phyloP scores from a whole-genome alignment of 1,140 invertebrate species.

The Wiebesia pumilae region DNA sequence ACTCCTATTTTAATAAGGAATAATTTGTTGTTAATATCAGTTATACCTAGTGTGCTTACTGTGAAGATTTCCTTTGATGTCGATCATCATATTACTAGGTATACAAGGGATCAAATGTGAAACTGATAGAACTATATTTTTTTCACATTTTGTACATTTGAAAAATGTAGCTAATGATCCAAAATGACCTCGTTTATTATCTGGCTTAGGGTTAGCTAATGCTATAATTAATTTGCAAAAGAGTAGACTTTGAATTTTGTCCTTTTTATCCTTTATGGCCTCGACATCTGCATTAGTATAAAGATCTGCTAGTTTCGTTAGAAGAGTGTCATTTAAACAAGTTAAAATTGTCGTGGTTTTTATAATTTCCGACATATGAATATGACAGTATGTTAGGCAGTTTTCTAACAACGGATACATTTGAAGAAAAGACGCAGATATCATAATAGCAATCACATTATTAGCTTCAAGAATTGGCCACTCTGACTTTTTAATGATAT shows the following conservation, averaged over 20 bases:
- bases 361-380: conserved; percentile 87
- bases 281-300: conserved; percentile 88
- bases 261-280: conserved; percentile 84
- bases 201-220: conserved; percentile 82
- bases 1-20: conserved; percentile 14
- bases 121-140: conserved; percentile 78
- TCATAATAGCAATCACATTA: conserved; percentile 92
- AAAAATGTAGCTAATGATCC: conserved; percentile 85
- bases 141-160: conserved; percentile 80
- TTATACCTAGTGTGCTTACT: conserved; percentile 81
- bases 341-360: conserved; percentile 85
- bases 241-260: conserved; percentile 87
- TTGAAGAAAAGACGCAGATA: conserved; percentile 94
- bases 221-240: conserved; percentile 88
- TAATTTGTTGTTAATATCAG: conserved; percentile 49
- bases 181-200: conserved; percentile 85
- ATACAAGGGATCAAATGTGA: conserved; percentile 81
- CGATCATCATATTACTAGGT: conserved; percentile 81
- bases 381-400: conserved; percentile 87
- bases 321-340: conserved; percentile 83
- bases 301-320: conserved; percentile 84
- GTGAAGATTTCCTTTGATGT: conserved; percentile 81
- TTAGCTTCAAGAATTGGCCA: conserved; percentile 86
- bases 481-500: conserved; percentile 79
- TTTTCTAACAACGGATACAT: conserved; percentile 91